phyloP scores from a whole-genome alignment of 2,888 invertebrate genomes.

The Lypha dubia region DNA sequence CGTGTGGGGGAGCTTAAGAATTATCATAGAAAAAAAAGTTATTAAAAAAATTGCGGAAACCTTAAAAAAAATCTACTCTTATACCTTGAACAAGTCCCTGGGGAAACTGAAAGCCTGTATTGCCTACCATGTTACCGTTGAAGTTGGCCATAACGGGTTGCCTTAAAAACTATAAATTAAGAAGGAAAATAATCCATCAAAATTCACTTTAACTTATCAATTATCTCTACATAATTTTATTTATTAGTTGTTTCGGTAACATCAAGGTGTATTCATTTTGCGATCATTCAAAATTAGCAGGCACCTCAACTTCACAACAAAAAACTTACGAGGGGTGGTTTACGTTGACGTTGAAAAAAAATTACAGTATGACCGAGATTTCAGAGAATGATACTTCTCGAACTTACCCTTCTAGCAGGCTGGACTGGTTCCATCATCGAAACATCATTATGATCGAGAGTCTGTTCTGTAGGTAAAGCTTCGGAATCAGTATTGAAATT shows the following conservation, averaged over 20 bases:
- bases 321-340: too few species aligned
- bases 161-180: slow-evolving; percentile 73
- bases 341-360: too few species aligned
- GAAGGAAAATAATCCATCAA: background rate
- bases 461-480: slow-evolving; percentile 16
- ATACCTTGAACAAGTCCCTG: slow-evolving; percentile 51
- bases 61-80: slow-evolving; percentile 58
- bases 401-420: slow-evolving; percentile 39
- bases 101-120: slow-evolving; percentile 34
- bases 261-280: too few species aligned
- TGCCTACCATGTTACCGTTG: slow-evolving; percentile 15
- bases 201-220: background rate
- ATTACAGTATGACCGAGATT: too few species aligned
- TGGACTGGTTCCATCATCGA: background rate
- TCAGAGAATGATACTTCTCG: background rate
- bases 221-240: too few species aligned
- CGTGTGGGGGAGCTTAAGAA: slow-evolving; percentile 29
- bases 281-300: too few species aligned
- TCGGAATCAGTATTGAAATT: slow-evolving; percentile 25
- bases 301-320: too few species aligned
- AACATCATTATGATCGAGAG: background rate
- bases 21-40: slow-evolving; percentile 69
- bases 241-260: too few species aligned
- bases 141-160: slow-evolving; percentile 74
- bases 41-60: slow-evolving; percentile 2